phyloP scores from a whole-genome alignment of 2,113 vertebrate genomes.

The Morone chrysops region DNA sequence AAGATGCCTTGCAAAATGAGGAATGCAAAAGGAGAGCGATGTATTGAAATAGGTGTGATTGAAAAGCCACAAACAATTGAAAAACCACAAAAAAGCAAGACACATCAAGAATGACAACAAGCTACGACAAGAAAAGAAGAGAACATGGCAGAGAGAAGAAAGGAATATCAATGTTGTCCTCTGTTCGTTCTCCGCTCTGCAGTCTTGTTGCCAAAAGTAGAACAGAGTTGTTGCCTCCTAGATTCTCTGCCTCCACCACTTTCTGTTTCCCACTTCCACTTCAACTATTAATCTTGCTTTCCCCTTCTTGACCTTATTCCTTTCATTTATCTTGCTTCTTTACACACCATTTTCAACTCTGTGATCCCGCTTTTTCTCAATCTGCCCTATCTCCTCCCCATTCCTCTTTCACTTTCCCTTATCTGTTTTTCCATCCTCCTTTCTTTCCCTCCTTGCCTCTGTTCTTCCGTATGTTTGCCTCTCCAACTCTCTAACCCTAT shows the following conservation, averaged over 20 bases:
- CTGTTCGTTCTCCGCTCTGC: slow-evolving; percentile 30
- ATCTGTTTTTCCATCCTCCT: slow-evolving; percentile 44
- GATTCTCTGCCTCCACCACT: slow-evolving; percentile 12
- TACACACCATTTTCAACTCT: slow-evolving; percentile 43
- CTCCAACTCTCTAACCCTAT: slow-evolving; percentile 19
- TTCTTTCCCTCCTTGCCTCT: slow-evolving; percentile 13
- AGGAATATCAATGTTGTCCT: slow-evolving; percentile 34
- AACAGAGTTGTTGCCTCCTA: slow-evolving; percentile 40
- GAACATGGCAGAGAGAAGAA: slow-evolving; percentile 30
- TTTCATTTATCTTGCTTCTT: slow-evolving; percentile 40
- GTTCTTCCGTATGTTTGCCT: not conserved
- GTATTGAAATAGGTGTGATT: slow-evolving; percentile 47
- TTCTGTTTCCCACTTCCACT: slow-evolving; percentile 23
- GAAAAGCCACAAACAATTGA: slow-evolving; percentile 32
- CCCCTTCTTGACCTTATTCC: slow-evolving; percentile 22
- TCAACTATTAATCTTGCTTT: slow-evolving; percentile 38
- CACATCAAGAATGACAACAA: slow-evolving; percentile 51
- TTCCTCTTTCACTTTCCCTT: slow-evolving; percentile 28
- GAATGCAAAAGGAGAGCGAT: slow-evolving; percentile 10
- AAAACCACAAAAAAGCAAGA: slow-evolving; percentile 39
- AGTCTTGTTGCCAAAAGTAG: slow-evolving; percentile 52
- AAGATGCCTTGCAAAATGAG: not conserved
- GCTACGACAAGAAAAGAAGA: slow-evolving; percentile 31
- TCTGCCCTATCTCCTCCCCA: slow-evolving; percentile 12
- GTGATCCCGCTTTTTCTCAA: slow-evolving; percentile 27